These are phyloP conservation scores for Oreochromis niloticus DNA, from an alignment of 2,113 vertebrate genomes.

Conservation along the genomic window DNA sequence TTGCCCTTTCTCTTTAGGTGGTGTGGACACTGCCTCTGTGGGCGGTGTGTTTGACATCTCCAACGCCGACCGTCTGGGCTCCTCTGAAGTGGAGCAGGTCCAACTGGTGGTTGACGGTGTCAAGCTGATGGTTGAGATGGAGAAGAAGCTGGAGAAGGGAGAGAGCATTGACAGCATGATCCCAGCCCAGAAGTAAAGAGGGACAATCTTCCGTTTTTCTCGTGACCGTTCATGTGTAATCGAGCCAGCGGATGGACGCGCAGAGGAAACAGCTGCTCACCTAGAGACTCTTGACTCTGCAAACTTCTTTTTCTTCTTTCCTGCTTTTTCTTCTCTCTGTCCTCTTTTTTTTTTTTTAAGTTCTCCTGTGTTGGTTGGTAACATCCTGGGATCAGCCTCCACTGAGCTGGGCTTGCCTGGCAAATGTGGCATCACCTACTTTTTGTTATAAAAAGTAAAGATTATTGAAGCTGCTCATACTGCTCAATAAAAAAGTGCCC, in stretches of 20 bases:
- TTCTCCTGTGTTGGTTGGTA: conserved; percentile 61
- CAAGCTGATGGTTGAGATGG: conserved; percentile 96
- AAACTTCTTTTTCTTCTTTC: conserved; percentile 27
- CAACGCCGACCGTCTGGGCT: conserved; percentile 91
- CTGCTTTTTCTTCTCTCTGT: conserved; percentile 28
- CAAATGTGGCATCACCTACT: conserved; percentile 60
- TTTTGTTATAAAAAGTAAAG: conserved; percentile 67
- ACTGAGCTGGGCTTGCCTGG: conserved; percentile 50
- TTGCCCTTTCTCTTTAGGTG: conserved; percentile 66
- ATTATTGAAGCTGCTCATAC: conserved; percentile 48
- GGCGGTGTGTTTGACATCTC: conserved; percentile 93
- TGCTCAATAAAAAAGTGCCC: conserved; percentile 71
- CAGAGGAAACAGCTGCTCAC: conserved; percentile 52
- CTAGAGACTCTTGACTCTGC: conserved; percentile 70
- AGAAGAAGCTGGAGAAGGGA: conserved; percentile 95
- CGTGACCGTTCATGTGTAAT: conserved; percentile 45
- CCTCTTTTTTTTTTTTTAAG: conserved; percentile 13
- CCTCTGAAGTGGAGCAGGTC: conserved; percentile 90
- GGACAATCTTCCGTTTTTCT: conserved; percentile 40
- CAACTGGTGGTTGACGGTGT: conserved; percentile 96
- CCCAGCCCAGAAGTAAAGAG: conserved; percentile 88
- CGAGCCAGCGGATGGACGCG: conserved; percentile 29
- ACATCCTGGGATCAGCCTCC: conserved; percentile 74
- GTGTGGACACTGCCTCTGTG: conserved; percentile 91
- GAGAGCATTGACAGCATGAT: conserved; percentile 90